phyloP scores from a whole-genome alignment of 92 coral and sea anemone species.

The Heliopora coerulea region DNA sequence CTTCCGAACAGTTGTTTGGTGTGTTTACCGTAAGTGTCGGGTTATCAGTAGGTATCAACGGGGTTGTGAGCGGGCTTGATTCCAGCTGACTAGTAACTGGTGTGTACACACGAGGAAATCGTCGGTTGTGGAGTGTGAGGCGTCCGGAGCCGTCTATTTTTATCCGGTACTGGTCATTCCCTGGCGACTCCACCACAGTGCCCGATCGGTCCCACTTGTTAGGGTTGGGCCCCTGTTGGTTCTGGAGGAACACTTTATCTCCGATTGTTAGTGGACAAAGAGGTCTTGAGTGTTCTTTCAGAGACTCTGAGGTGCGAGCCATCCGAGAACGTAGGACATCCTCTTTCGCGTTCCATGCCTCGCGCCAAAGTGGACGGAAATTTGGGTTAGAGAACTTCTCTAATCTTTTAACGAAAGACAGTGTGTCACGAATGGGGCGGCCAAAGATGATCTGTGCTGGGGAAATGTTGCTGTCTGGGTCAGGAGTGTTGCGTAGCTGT shows the following conservation, averaged over 20 bases:
- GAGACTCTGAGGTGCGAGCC: slow-evolving; percentile 43
- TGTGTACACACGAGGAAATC: slow-evolving; percentile 59
- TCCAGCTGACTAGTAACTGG: slow-evolving; percentile 36
- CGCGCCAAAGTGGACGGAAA: slow-evolving; percentile 51
- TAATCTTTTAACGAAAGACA: slow-evolving; percentile 46
- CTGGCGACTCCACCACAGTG: slow-evolving; percentile 27
- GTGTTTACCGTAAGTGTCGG: too few species aligned
- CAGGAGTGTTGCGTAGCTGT: slow-evolving; percentile 52
- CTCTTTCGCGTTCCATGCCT: slow-evolving; percentile 55
- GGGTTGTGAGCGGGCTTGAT: not conserved
- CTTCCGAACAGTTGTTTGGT: too few species aligned
- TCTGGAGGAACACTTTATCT: slow-evolving; percentile 52
- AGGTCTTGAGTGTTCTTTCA: slow-evolving; percentile 45
- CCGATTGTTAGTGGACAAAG: slow-evolving; percentile 40
- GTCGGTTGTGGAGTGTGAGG: slow-evolving; percentile 50
- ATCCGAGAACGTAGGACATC: slow-evolving; percentile 47
- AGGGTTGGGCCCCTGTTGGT: slow-evolving; percentile 47
- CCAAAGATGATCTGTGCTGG: slow-evolving; percentile 51
- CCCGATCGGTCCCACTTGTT: slow-evolving; percentile 60
- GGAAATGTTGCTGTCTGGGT: slow-evolving; percentile 53
- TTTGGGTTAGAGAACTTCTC: slow-evolving; percentile 54
- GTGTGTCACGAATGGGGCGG: slow-evolving; percentile 49
- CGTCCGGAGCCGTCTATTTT: slow-evolving; percentile 58
- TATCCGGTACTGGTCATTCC: slow-evolving; percentile 47
- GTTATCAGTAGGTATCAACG: too few species aligned